Percentiles rank a stretch among this genome's conserved stretches.
phyloP scores from a whole-genome alignment of 1,140 invertebrate species.

The Drosophila saltans region DNA sequence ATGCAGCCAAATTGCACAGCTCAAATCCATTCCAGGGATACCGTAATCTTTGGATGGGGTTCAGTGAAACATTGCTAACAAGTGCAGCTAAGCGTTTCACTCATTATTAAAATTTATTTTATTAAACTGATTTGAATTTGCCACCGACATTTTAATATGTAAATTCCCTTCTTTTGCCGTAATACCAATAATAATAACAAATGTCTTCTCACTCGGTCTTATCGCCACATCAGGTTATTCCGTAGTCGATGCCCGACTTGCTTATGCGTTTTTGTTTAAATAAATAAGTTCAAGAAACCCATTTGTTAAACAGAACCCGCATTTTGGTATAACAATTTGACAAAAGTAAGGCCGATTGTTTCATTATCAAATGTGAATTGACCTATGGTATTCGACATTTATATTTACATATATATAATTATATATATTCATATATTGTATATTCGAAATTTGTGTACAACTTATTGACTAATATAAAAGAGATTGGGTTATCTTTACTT shows the following conservation, averaged over 20 bases:
- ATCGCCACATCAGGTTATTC: slow-evolving; percentile 8
- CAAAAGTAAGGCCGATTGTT: slow-evolving; percentile 31
- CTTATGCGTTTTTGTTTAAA: slow-evolving; percentile 11
- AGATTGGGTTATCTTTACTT: slow-evolving; percentile 17
- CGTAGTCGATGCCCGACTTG: slow-evolving; percentile 4
- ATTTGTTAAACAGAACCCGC: slow-evolving; percentile 55
- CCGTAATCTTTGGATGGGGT: too few relatives aligned
- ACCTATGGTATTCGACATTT: slow-evolving; percentile 28
- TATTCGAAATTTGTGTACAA: slow-evolving; percentile 9
- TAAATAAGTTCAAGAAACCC: slow-evolving; percentile 59
- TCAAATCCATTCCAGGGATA: too few relatives aligned
- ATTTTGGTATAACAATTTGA: slow-evolving; percentile 43
- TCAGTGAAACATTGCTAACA: too few relatives aligned
- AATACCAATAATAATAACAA: neutral
- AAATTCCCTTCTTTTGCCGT: neutral
- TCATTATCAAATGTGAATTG: slow-evolving; percentile 47
- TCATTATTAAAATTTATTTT: neutral
- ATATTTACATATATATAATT: neutral
- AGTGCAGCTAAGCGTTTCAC: neutral
- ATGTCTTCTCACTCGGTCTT: neutral
- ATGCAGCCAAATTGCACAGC: too few relatives aligned
- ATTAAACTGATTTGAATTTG: neutral
- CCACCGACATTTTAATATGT: too few relatives aligned
- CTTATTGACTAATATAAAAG: slow-evolving; percentile 27
- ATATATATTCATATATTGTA: neutral